Conservation (phyloP, 2,113 vertebrate genomes). For the Cyanoramphus novaezelandiae region DNA sequence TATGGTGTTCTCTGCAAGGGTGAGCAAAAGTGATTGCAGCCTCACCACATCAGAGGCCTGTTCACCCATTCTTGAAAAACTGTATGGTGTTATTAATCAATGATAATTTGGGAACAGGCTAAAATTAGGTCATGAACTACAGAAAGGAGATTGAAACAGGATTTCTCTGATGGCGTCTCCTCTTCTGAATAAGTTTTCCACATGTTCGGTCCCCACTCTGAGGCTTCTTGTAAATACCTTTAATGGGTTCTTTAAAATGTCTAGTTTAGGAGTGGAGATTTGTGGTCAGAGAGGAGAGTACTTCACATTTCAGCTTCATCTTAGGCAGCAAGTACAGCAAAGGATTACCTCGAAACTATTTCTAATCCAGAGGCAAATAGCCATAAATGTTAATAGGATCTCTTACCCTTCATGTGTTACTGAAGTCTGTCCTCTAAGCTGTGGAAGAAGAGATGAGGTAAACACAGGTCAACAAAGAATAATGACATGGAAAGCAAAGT, state of each 20-base stretch:
- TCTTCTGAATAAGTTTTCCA: neutral
- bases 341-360: neutral
- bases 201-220: neutral
- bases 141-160: neutral
- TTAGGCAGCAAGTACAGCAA: neutral
- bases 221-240: neutral
- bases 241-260: neutral
- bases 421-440: neutral
- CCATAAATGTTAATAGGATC: neutral
- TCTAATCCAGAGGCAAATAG: neutral
- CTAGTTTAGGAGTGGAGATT: neutral
- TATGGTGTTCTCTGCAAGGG: neutral
- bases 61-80: neutral
- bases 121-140: neutral
- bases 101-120: neutral
- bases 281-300: neutral
- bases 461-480: neutral
- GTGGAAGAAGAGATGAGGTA: neutral
- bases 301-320: neutral
- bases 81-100: neutral
- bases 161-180: neutral
- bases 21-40: neutral
- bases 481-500: neutral
- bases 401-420: constrained; percentile 26
- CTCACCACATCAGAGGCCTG: rapidly evolving